Conservation (phyloP, 2,113 vertebrate genomes). For the Gobius niger region DNA sequence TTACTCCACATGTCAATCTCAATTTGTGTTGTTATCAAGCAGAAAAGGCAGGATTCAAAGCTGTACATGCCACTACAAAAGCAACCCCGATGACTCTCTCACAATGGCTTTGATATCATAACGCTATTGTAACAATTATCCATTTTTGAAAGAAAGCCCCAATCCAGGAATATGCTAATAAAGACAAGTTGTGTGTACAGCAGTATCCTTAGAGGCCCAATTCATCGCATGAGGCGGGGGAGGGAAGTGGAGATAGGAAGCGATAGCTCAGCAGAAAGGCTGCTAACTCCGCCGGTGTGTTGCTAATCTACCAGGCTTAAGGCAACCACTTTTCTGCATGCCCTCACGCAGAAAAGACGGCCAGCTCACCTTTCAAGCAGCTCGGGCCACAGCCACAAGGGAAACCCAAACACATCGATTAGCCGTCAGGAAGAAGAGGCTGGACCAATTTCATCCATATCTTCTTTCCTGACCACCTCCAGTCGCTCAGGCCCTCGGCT, state of each 20-base stretch:
- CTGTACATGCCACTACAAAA: conserved; percentile 31
- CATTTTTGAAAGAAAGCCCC: conserved; percentile 46
- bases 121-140: conserved; percentile 45
- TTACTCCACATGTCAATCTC: conserved; percentile 44
- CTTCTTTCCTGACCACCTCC: conserved; percentile 24
- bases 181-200: conserved; percentile 43
- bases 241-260: conserved; percentile 43
- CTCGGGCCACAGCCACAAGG: conserved; percentile 40
- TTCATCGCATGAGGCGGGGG: conserved; percentile 5
- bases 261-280: conserved; percentile 64
- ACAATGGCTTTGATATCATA: conserved; percentile 56
- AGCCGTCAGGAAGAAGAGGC: conserved; percentile 20
- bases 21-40: conserved; percentile 36
- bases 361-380: conserved; percentile 39
- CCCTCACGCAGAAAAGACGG: conserved; percentile 20
- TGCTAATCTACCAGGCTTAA: conserved; percentile 61
- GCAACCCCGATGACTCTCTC: conserved; percentile 40
- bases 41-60: conserved; percentile 19
- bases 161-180: conserved; percentile 54
- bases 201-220: conserved; percentile 27
- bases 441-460: conserved; percentile 3
- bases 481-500: conserved; percentile 16
- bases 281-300: conserved; percentile 49
- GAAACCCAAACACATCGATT: conserved; percentile 64
- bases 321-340: conserved; percentile 33